Percentiles rank a stretch among this genome's conserved stretches.
Conservation (phyloP, 2,888 invertebrate genomes). For the Sphaeridia pumilis region DNA sequence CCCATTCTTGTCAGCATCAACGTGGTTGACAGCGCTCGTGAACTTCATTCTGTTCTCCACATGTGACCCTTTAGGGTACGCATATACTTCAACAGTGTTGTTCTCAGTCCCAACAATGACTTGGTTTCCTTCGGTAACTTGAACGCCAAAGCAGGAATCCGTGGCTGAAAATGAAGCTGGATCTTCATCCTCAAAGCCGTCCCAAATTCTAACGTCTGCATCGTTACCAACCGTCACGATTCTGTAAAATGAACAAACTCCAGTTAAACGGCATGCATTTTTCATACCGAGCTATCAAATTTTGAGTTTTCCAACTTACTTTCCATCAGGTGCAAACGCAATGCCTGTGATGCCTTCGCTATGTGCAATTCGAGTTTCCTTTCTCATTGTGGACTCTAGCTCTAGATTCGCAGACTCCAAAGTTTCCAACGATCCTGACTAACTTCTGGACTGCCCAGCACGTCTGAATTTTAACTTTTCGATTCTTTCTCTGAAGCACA, state of each 20-base stretch:
- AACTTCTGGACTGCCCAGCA: too few relatives aligned
- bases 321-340: conserved; percentile 52
- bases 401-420: too few relatives aligned
- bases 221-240: conserved; percentile 82
- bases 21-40: conserved; percentile 73
- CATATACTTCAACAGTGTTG: conserved; percentile 71
- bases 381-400: conserved; percentile 37
- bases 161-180: conserved; percentile 43
- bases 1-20: conserved; percentile 54
- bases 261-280: too few relatives aligned
- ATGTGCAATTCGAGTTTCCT: conserved; percentile 72
- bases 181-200: conserved; percentile 67
- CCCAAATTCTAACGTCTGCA: conserved; percentile 83
- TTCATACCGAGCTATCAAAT: too few relatives aligned
- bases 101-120: conserved; percentile 73
- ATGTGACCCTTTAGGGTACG: conserved; percentile 61
- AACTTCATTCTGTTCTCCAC: conserved; percentile 74
- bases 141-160: conserved; percentile 18
- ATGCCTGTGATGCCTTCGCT: conserved; percentile 79
- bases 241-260: conserved; percentile 44
- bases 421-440: too few relatives aligned
- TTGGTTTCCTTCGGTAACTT: conserved; percentile 42
- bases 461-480: too few relatives aligned
- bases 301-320: conserved; percentile 55
- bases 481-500: too few relatives aligned